phyloP scores from a whole-genome alignment of 2,797 vertebrate species.

The Rhincodon typus region DNA sequence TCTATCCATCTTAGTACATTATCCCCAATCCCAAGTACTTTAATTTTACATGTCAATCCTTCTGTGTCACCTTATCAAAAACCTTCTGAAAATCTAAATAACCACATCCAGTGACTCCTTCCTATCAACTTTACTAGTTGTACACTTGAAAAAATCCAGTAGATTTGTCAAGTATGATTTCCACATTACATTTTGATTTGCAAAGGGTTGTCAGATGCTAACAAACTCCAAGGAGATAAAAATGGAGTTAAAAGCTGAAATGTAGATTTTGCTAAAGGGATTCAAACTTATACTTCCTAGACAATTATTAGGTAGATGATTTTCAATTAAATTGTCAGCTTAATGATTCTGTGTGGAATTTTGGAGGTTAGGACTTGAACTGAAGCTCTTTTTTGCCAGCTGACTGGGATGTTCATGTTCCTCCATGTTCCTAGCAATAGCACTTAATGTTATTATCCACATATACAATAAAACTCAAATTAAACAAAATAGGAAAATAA shows the following conservation, averaged over 20 bases:
- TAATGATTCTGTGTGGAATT: background rate
- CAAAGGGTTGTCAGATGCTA: background rate
- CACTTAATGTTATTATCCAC: background rate
- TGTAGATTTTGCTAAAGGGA: background rate
- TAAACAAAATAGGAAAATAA: background rate
- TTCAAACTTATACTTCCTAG: background rate
- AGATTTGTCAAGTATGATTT: too few relatives aligned
- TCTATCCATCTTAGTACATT: too few relatives aligned
- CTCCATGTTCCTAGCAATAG: background rate
- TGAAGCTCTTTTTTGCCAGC: background rate
- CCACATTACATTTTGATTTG: too few relatives aligned
- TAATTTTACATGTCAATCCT: too few relatives aligned
- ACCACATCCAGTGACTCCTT: too few relatives aligned
- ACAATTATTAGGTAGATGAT: background rate
- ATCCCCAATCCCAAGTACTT: too few relatives aligned
- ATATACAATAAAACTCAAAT: too few relatives aligned
- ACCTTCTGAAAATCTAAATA: too few relatives aligned
- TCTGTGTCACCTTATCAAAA: too few relatives aligned
- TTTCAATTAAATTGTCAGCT: background rate
- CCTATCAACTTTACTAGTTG: too few relatives aligned
- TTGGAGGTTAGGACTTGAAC: background rate
- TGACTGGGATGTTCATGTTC: too few relatives aligned
- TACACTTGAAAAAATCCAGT: too few relatives aligned
- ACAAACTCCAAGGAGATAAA: background rate
- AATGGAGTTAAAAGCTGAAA: background rate